Evolutionary conservation across 1,140 invertebrate genomes (phyloP), one percentile per base, ranked within the genome.

Genomic region (Calosoma granatense): DNA sequence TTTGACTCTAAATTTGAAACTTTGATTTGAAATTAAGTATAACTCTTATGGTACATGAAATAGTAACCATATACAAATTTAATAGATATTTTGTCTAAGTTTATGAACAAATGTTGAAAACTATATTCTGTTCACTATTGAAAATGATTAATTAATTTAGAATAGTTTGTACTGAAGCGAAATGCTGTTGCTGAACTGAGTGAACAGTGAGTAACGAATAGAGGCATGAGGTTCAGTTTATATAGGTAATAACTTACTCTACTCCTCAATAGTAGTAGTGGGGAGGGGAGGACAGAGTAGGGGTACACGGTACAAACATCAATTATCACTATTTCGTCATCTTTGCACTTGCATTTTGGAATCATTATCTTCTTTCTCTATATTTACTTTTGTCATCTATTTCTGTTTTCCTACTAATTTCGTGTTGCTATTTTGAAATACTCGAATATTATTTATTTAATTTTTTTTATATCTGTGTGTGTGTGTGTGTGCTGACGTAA

Each of bases 31-130:
- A 14, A 22, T 65, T 65, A 70, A 67, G 67, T 70, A 54, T 67
- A 70, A 64, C 65, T 69, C 60, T 69, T 70, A 58, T 69, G 68
- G 63, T 69, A 70, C 65, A 69, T 68, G 60, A 63, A 69, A 66
- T 63, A 70, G 52, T 60, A 69, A 2, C 67, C 68, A 59, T 69
- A 70, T 60, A 70, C 68, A 26, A 59, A 65, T 57, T 65, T 64
- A 54, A 67, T 59, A 58, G 67, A 65, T 22, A 67, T 65, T 62
- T 64, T n/a, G n/a, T n/a, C n/a, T n/a, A n/a, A 36, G 6, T 36
- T 36, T 6, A 36, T 9, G 6, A 6, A 36, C 26, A 9, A 36
- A 36, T 36, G n/a, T n/a, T 36, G 26, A 36, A 36, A 36, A 36
- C n/a, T n/a, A n/a, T n/a, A n/a, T n/a, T 36, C 26, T 36, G 26